Conservation (phyloP, 2,888 invertebrate genomes). For the Schrankia costaestrigalis region DNA sequence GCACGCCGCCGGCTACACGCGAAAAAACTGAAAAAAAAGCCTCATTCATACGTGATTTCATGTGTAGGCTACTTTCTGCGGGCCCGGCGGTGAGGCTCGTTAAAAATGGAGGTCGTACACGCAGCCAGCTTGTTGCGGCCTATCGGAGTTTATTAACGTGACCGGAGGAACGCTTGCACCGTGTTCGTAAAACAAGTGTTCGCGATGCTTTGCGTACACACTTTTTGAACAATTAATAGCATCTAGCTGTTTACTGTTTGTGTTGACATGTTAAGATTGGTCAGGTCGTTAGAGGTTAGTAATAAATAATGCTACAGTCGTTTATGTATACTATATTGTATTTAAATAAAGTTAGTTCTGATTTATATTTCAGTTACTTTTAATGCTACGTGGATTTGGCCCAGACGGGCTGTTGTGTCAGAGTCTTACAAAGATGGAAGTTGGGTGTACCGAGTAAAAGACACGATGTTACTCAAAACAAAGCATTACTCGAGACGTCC, state of each 20-base stretch:
- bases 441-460: no score
- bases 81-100: slow-evolving; percentile 72
- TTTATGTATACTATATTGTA: no score
- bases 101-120: slow-evolving; percentile 76
- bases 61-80: slow-evolving; percentile 79
- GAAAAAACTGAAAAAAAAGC: slow-evolving; percentile 74
- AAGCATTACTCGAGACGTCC: no score
- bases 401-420: neutral
- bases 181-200: slow-evolving; percentile 56
- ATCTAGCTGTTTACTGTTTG: slow-evolving; percentile 2
- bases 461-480: no score
- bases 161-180: slow-evolving; percentile 49
- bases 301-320: neutral
- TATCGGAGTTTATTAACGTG: slow-evolving; percentile 73
- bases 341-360: no score
- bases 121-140: slow-evolving; percentile 72
- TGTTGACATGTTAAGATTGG: neutral
- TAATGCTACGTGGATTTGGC: neutral
- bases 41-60: slow-evolving; percentile 80
- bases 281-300: neutral
- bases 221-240: slow-evolving; percentile 20
- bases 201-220: slow-evolving; percentile 35
- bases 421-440: neutral
- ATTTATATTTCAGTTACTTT: no score
- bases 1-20: slow-evolving; percentile 69